These are phyloP conservation scores for Istiophorus platypterus DNA, from an alignment of 2,113 vertebrate genomes.

Conservation along the genomic window DNA sequence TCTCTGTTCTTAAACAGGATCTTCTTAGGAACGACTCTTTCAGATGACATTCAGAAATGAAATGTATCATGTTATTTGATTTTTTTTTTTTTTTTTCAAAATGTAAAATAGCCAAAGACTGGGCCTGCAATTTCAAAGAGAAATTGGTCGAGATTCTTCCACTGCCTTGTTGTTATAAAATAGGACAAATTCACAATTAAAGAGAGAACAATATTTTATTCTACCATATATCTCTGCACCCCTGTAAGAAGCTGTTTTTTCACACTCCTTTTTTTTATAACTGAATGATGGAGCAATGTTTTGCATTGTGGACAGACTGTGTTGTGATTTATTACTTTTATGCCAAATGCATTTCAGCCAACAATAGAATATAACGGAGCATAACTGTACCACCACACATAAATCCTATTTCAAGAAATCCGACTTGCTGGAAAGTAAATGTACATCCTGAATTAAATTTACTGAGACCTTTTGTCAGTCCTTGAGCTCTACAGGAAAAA, in stretches of 20 bases:
- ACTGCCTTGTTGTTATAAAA: constrained; percentile 73
- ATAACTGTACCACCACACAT: no score
- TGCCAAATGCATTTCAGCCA: not conserved
- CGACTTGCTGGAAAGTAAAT: not conserved
- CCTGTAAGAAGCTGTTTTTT: constrained; percentile 17
- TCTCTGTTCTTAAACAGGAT: constrained; percentile 35
- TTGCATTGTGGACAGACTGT: not conserved
- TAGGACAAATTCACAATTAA: constrained; percentile 60
- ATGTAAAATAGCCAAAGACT: constrained; percentile 70
- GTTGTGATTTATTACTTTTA: not conserved
- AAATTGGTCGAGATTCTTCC: constrained; percentile 59
- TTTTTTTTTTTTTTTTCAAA: constrained; percentile 21
- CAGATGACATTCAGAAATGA: constrained; percentile 49
- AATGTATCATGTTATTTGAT: constrained; percentile 36
- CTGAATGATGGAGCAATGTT: not conserved
- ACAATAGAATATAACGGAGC: not conserved
- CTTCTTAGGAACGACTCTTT: constrained; percentile 44
- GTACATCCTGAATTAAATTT: not conserved
- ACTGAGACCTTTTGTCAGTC: not conserved
- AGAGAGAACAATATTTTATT: constrained; percentile 12
- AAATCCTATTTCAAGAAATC: no score
- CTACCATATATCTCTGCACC: not conserved
- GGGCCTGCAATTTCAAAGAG: constrained; percentile 40
- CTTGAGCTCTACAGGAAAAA: not conserved
- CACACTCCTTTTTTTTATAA: constrained; percentile 20